A percentile compares a stretch with the other conserved stretches of the same genome.
phyloP scores from a whole-genome alignment of 2,797 vertebrate species.

The Argya squamiceps region DNA sequence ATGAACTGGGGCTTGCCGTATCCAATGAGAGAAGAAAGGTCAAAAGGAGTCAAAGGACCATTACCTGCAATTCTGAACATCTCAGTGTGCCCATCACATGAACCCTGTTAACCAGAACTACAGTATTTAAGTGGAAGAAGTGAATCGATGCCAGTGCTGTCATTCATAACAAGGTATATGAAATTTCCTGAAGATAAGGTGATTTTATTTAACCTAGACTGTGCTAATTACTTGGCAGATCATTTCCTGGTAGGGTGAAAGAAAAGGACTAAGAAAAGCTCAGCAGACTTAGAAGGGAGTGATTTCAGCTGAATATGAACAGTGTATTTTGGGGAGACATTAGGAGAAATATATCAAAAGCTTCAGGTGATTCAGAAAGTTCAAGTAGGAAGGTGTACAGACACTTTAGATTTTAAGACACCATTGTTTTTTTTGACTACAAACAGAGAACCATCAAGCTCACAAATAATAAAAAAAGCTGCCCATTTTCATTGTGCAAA shows the following conservation, averaged over 20 bases:
- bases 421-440: neutral
- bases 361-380: neutral
- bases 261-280: neutral
- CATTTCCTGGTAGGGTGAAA: neutral
- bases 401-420: neutral
- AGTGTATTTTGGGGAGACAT: accelerated
- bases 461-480: neutral
- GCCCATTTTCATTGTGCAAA: neutral
- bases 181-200: neutral
- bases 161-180: neutral
- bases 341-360: neutral
- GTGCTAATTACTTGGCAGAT: neutral
- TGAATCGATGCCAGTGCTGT: neutral
- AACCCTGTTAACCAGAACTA: neutral
- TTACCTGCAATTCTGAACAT: neutral
- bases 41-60: neutral
- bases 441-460: neutral
- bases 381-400: neutral
- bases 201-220: neutral
- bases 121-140: neutral
- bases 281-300: neutral
- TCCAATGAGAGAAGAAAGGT: neutral
- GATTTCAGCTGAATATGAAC: neutral
- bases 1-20: neutral
- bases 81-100: neutral